Evolutionary conservation across 2,888 invertebrate species (phyloP), one percentile per base, ranked within the genome.

Genomic region (Tanytarsus gracilentus): DNA sequence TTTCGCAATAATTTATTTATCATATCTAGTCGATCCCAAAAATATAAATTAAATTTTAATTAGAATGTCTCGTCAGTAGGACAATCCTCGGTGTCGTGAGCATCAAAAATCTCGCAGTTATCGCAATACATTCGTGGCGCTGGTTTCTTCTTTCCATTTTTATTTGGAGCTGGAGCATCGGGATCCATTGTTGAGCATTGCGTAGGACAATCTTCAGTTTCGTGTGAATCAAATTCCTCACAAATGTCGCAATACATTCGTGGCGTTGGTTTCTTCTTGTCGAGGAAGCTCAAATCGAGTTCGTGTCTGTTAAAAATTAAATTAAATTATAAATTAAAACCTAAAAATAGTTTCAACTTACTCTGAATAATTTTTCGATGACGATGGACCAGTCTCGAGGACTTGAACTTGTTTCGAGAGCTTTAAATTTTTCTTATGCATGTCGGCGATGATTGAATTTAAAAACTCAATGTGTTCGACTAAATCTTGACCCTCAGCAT

Each of bases 221-320:
- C 96, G 72, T 98, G 98, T 61, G 85, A 78, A 76, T 98, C 97
- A 76, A 97, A 98, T 71, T 84, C 81, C 76, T 97, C 97, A 74
- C 97, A 98, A 68, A 96, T 97, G 79, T 98, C 97, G 79, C 97
- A 98, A 78, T 92, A 97, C 69, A 88, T 75, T 23, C 97, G 84
- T 40, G 91, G 91, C 2, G 91, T 82, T 18, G 73, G 73, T 55
- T 71, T 70, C 2, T 73, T 67, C 59, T 68, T 69, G 23, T 78
- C 70, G 33, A 62, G 61, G 40, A 61, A 55, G n/a, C 61, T 58
- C 3, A 51, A 40, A 14, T 39, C 58, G 14, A 62, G 50, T 56
- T 65, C 63, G 39, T 65, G 65, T 2, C 61, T 61, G 11, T 29
- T 21, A 33, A 36, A 23, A 33, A 56, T 52, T 52, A 21, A 33